Evolutionary conservation across 2,113 vertebrate species (phyloP).

Genomic region (Albula glossodonta): DNA sequence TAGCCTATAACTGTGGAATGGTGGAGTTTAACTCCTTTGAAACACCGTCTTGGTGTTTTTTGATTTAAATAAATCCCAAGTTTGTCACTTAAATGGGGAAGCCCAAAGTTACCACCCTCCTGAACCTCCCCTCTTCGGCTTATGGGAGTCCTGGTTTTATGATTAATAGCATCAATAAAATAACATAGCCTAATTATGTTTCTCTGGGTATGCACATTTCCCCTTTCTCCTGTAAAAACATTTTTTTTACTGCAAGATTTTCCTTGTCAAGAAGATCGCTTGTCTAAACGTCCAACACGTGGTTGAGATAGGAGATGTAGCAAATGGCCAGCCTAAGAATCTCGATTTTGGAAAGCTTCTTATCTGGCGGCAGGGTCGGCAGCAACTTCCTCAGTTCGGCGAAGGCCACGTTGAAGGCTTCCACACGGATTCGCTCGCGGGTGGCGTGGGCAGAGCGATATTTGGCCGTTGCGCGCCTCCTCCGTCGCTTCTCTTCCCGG

Average conservation of each 20-base stretch:
- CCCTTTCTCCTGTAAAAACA: neutral
- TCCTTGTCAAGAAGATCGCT: neutral
- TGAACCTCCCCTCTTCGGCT: neutral
- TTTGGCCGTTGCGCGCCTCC: constrained; percentile 70
- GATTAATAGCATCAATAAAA: constrained; percentile 2
- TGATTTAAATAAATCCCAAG: neutral
- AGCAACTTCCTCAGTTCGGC: constrained; percentile 73
- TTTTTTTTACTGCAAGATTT: neutral
- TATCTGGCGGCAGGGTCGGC: constrained; percentile 80
- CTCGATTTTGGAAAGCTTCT: constrained; percentile 85
- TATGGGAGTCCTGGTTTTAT: neutral
- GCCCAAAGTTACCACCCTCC: neutral
- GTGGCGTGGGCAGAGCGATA: constrained; percentile 73
- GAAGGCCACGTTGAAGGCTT: constrained; percentile 77
- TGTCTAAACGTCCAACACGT: constrained; percentile 81
- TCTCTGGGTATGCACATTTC: constrained; percentile 13
- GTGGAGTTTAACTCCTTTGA: neutral
- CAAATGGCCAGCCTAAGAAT: constrained; percentile 83
- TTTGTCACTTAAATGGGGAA: neutral
- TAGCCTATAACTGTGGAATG: constrained; percentile 2
- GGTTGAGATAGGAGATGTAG: constrained; percentile 86
- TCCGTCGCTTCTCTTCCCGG: constrained; percentile 85
- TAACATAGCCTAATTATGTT: neutral
- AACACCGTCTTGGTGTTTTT: neutral
- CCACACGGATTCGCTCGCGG: constrained; percentile 77